Percentiles rank a stretch among this genome's conserved stretches.
Conservation (phyloP, 1,140 invertebrate species). For the Lucilia sericata region DNA sequence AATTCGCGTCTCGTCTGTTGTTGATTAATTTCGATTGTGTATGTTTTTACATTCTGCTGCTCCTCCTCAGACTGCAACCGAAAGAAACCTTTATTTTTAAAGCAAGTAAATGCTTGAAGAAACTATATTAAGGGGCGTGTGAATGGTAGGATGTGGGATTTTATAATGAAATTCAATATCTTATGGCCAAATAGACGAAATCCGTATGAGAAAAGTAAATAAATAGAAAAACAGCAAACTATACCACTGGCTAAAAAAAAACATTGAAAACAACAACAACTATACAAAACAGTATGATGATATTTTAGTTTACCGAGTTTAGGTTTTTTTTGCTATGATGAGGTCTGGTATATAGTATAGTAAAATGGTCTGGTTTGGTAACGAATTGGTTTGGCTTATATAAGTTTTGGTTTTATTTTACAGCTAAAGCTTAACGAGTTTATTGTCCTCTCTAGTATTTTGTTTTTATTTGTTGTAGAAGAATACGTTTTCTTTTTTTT, state of each 20-base stretch:
- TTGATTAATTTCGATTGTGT: constrained; percentile 33
- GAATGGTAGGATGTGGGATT: neutral
- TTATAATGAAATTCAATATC: constrained; percentile 21
- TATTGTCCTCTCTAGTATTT: constrained; percentile 23
- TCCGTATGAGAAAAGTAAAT: neutral
- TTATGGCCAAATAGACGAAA: constrained; percentile 10
- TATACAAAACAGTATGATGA: neutral
- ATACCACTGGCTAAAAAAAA: neutral
- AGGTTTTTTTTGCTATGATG: neutral
- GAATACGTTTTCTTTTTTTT: neutral
- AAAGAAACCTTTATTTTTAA: too few species aligned
- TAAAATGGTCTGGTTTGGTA: too few species aligned
- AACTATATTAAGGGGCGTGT: too few species aligned
- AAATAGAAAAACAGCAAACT: neutral
- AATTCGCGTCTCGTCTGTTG: constrained; percentile 37
- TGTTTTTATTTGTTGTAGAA: neutral
- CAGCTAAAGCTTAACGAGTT: constrained; percentile 32
- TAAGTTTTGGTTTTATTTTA: constrained; percentile 30
- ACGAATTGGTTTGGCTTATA: constrained; percentile 6
- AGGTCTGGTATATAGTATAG: neutral
- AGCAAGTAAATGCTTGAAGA: too few species aligned
- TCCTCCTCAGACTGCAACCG: neutral
- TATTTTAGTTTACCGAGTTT: neutral
- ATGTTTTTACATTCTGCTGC: neutral
- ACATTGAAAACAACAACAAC: neutral